Percentiles rank a stretch among this genome's conserved stretches.
Conservation (phyloP, 2,888 invertebrate genomes). For the Argyresthia goedartella region DNA sequence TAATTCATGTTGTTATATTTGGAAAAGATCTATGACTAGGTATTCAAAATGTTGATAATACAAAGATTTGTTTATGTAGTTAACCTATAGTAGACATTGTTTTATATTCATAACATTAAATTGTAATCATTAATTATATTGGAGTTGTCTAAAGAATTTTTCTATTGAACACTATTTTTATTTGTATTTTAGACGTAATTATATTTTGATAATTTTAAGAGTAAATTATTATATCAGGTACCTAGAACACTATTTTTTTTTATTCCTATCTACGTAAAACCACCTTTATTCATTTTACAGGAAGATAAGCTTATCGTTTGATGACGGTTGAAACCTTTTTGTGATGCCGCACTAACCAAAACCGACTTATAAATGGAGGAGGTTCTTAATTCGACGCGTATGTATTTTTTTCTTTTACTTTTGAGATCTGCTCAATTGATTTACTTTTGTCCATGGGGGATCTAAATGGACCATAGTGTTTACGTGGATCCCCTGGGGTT, state of each 20-base stretch:
- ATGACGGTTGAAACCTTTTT: too few relatives aligned
- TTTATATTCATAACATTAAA: too few relatives aligned
- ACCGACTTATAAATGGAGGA: too few relatives aligned
- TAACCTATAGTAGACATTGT: too few relatives aligned
- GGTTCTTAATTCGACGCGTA: too few relatives aligned
- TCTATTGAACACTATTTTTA: slow-evolving; percentile 20
- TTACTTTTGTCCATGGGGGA: too few relatives aligned
- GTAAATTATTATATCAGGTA: slow-evolving; percentile 18
- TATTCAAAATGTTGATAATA: background rate
- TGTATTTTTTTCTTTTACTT: too few relatives aligned
- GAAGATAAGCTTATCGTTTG: background rate
- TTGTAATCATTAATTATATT: slow-evolving; percentile 7
- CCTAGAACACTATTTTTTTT: background rate
- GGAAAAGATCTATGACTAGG: background rate
- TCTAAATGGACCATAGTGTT: too few relatives aligned
- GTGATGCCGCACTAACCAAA: too few relatives aligned
- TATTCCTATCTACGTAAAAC: background rate
- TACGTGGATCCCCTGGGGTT: too few relatives aligned
- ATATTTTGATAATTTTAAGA: slow-evolving; percentile 33
- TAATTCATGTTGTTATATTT: background rate
- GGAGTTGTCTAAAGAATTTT: slow-evolving; percentile 10
- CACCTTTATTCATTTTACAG: background rate
- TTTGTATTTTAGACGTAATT: slow-evolving; percentile 18
- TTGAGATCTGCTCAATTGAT: too few relatives aligned
- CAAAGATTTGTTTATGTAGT: background rate